Conservation (phyloP, 2,888 invertebrate species). For the Drosophila prolongata region DNA sequence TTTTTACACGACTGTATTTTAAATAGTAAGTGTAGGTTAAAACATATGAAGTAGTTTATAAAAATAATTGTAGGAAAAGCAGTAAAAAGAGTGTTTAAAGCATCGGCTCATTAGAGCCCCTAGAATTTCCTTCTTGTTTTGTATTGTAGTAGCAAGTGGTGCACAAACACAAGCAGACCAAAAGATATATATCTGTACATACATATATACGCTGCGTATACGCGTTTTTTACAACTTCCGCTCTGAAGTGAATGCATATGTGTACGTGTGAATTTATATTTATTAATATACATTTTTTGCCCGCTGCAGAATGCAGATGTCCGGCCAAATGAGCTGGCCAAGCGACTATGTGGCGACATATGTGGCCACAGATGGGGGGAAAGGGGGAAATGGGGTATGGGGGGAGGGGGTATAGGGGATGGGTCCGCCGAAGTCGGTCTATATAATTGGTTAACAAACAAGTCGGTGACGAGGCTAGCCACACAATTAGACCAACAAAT, state of each 20-base stretch:
- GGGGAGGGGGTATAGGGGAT: neutral
- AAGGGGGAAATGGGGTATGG: neutral
- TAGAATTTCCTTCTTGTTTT: constrained; percentile 6
- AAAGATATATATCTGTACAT: constrained; percentile 13
- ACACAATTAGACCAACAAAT: constrained; percentile 24
- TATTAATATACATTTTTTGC: constrained; percentile 17
- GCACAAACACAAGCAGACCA: constrained; percentile 11
- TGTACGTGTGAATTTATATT: constrained; percentile 3
- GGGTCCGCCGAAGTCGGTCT: constrained; percentile 31
- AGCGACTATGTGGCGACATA: constrained; percentile 72
- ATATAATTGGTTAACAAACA: constrained; percentile 46
- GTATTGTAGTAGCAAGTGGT: constrained; percentile 25
- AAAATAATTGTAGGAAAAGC: too few species aligned
- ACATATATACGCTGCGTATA: constrained; percentile 25
- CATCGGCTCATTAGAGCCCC: neutral
- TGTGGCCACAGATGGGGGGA: constrained; percentile 68
- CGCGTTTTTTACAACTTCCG: constrained; percentile 58
- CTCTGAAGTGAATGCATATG: constrained; percentile 6
- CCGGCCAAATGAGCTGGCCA: constrained; percentile 64
- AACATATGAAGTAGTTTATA: neutral
- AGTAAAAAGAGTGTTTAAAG: constrained; percentile 8
- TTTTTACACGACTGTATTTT: too few species aligned
- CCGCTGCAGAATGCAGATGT: constrained; percentile 46
- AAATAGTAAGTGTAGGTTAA: too few species aligned
- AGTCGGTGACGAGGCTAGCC: constrained; percentile 18